Evolutionary conservation across 1,140 invertebrate species (phyloP), one percentile per base, ranked within the genome.

Genomic region (Thereuonema tuberculata): DNA sequence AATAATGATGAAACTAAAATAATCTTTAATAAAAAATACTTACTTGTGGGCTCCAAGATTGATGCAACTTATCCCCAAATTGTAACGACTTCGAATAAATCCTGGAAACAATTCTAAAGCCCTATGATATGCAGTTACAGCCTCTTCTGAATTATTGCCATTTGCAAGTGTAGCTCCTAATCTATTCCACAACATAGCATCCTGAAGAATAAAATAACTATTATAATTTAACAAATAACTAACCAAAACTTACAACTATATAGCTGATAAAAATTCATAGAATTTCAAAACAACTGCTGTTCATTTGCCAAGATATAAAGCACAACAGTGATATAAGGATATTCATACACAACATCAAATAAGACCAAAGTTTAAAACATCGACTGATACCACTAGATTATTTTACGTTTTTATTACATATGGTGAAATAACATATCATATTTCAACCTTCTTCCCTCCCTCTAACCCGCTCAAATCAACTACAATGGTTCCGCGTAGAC

Each of bases 51-150:
- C 89, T 66, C 85, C 84, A n/a, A 98, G 79, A 77, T 98, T 96
- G 70, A 98, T 89, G 71, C 95, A 99, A 58, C 91, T 90, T 53
- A 99, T 96, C 9, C 94, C 96, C 56, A 99, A 84, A 77, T 99
- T 99, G 69, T 96, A 98, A 64, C 96, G 80, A 21, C 94, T 93
- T 56, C 96, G 80, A 62, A 98, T 95, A 72, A 95, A 98, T 17
- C 95, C 94, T 2, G 96, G 96, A 56, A 88, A 85, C 26, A 98
- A 75, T 70, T 88, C 81, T 24, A 99, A 75, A 49, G 96, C 94
- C 68, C 84, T 81, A 68, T 92, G 84, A 74, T 99, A 99, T 0
- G 95, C 94, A 65, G 91, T 84, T 21, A 99, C 87, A 20, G 96
- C 94, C 78, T 98, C 92, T 69, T 94, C 93, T 21, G 93, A 91